Base-by-base conservation (phyloP, 1,140 invertebrate species). In the Lethrus apterus region DNA sequence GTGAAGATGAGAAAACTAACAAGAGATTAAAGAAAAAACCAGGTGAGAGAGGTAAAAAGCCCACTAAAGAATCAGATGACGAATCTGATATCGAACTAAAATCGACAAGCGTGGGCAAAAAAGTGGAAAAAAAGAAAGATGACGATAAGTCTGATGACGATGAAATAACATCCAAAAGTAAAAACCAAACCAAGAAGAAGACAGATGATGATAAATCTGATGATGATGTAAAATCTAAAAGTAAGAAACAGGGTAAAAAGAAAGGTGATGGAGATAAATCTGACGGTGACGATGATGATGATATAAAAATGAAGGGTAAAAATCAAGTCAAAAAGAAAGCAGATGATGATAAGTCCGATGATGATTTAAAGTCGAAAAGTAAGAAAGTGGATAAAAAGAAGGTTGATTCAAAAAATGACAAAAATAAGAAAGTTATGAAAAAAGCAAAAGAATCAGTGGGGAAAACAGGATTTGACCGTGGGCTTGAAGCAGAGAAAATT, bases 401-500 rank as follows among this genome's bases (percentile, higher is more conserved):
- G 51, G 50, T 24, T 44, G 50, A 56, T 14, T 35, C 19, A 55
- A 55, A 51, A 51, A 35, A 42, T 17, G 54, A 59, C 36, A 55
- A 53, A 46, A 60, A 54, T 41, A 45, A 40, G 11, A 56, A 55
- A 24, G n/a, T 32, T 41, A 50, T 48, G 42, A 17, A 43, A 20
- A 51, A 53, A 36, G 24, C 32, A 0, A 44, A 71, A 66, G 38
- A 69, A 69, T 23, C 79, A 75, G 52, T 71, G 64, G 46, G 72
- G 48, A 79, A 78, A 55, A 65, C 69, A 23, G 93, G 93, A 8
- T 96, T 96, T 70, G 91, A 95, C 56, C 75, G 91, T 57, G 87
- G 87, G 8, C 69, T 96, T 4, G 86, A 93, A 43, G 89, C 93
- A 3, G 92, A 96, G 55, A 87, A 89, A 65, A 96, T 97, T 48